Percentiles rank a stretch among this genome's conserved stretches.
phyloP scores from a whole-genome alignment of 2,113 vertebrate genomes.

The Syrmaticus mikado region DNA sequence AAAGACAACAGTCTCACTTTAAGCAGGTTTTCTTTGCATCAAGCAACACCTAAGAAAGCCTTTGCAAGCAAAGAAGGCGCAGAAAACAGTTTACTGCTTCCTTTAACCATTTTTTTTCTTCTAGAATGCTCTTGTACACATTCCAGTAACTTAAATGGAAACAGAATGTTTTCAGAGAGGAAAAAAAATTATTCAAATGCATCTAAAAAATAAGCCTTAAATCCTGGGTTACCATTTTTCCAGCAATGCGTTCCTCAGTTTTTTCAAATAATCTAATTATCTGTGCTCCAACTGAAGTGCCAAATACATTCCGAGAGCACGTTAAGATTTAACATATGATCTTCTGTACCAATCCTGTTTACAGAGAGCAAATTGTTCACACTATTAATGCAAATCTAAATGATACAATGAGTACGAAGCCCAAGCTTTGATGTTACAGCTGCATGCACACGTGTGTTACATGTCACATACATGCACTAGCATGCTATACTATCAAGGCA shows the following conservation, averaged over 20 bases:
- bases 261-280: slow-evolving; percentile 28
- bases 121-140: slow-evolving; percentile 36
- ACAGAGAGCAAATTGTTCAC: background rate
- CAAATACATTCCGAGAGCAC: slow-evolving; percentile 26
- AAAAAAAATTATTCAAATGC: background rate
- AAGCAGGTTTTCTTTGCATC: background rate
- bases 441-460: background rate
- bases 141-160: background rate
- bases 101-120: background rate
- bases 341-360: background rate
- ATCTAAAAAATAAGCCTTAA: slow-evolving; percentile 18
- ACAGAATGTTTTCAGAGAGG: background rate
- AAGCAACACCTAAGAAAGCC: slow-evolving; percentile 5
- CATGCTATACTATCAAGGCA: background rate
- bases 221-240: background rate
- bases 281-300: background rate
- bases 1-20: background rate
- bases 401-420: background rate
- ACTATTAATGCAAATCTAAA: background rate
- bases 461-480: slow-evolving; percentile 33
- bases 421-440: background rate
- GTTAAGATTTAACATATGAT: background rate
- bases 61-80: background rate
- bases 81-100: background rate
- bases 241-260: slow-evolving; percentile 3